Evolutionary conservation across 2,888 invertebrate genomes (phyloP).

Genomic region (Drosophila subquinaria): DNA sequence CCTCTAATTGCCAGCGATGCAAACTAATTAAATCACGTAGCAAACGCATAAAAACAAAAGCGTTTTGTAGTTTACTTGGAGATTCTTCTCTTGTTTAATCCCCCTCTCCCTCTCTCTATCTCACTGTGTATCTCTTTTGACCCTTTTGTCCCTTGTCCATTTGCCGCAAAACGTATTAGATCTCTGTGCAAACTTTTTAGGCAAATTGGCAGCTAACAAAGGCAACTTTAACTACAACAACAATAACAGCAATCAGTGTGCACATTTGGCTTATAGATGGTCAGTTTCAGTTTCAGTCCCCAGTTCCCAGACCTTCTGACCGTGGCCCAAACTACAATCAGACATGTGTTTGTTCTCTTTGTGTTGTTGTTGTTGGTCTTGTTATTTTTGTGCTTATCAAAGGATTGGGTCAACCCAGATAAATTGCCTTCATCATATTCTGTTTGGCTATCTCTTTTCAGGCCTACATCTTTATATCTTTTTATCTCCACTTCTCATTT

Average conservation of each 20-base stretch:
- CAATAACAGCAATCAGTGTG: conserved; percentile 16
- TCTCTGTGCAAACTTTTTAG: conserved; percentile 65
- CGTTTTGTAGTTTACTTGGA: conserved; percentile 40
- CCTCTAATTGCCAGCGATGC: conserved; percentile 53
- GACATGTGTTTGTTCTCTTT: conserved; percentile 23
- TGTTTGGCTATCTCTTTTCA: conserved; percentile 42
- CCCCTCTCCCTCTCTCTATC: neutral
- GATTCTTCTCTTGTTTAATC: neutral
- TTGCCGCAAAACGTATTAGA: conserved; percentile 38
- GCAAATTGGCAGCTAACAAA: conserved; percentile 69
- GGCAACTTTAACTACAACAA: conserved; percentile 35
- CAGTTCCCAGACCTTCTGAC: conserved; percentile 15
- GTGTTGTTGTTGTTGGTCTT: conserved; percentile 5
- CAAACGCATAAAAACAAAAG: conserved; percentile 69
- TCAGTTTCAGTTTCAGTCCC: neutral
- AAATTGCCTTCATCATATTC: conserved; percentile 79
- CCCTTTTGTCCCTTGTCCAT: conserved; percentile 5
- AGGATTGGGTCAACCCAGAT: conserved; percentile 62
- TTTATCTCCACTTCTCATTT: neutral
- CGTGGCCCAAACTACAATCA: conserved; percentile 11
- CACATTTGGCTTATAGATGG: conserved; percentile 14
- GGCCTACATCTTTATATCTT: conserved; percentile 12
- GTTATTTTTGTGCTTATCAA: conserved; percentile 49
- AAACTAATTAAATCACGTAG: conserved; percentile 79
- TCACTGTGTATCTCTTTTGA: neutral